phyloP scores from a whole-genome alignment of 2,888 invertebrate species.

The Crossocerus cetratus region DNA sequence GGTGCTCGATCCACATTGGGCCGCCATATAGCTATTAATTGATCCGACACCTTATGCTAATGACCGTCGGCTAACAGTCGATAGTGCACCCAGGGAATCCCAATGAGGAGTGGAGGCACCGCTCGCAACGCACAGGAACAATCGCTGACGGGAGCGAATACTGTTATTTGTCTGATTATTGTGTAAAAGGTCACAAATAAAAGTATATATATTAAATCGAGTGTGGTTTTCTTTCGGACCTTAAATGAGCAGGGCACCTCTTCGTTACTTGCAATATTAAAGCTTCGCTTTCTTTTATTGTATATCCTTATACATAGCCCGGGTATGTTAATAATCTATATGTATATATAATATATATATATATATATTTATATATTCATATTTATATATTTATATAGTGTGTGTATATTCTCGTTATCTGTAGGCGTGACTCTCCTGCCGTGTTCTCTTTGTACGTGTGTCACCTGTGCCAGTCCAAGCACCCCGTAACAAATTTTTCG shows the following conservation, averaged over 20 bases:
- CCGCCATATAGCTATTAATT: neutral
- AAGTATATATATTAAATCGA: conserved; percentile 42
- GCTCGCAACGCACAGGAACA: conserved; percentile 46
- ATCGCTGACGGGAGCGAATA: conserved; percentile 59
- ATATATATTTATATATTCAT: conserved; percentile 39
- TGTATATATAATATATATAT: conserved; percentile 51
- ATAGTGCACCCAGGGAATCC: neutral
- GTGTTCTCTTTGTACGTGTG: conserved; percentile 29
- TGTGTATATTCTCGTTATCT: conserved; percentile 46
- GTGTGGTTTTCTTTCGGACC: conserved; percentile 1
- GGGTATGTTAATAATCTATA: conserved; percentile 64
- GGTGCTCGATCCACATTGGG: neutral
- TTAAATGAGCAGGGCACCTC: neutral
- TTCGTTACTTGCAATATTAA: conserved; percentile 65
- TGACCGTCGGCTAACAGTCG: neutral
- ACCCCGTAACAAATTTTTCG: neutral
- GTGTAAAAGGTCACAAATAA: conserved; percentile 73
- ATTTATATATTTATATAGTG: conserved; percentile 23
- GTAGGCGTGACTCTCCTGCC: conserved; percentile 36
- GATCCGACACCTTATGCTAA: neutral
- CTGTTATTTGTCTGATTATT: conserved; percentile 75
- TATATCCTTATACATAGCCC: conserved; percentile 70
- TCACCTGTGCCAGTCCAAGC: neutral
- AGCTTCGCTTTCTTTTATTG: conserved; percentile 68
- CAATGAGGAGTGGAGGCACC: neutral